phyloP scores from a whole-genome alignment of 2,888 invertebrate species.

The Zaprionus bogoriensis region DNA sequence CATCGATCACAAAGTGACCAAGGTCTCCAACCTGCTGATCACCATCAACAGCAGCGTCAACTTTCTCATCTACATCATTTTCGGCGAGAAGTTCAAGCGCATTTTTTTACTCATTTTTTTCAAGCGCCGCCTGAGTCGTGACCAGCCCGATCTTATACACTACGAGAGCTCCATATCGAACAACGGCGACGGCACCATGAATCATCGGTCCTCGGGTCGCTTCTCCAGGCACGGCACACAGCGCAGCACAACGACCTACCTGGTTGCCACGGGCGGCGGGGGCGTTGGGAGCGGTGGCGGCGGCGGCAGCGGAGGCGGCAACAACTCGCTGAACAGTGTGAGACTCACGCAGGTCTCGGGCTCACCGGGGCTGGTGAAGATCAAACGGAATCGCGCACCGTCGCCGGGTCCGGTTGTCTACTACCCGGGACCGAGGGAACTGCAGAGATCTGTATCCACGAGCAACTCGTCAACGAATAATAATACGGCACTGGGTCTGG shows the following conservation, averaged over 20 bases:
- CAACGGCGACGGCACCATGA: slow-evolving; percentile 88
- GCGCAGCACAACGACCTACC: slow-evolving; percentile 80
- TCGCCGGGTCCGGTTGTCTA: slow-evolving; percentile 83
- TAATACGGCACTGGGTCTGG: slow-evolving; percentile 79
- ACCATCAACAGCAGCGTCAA: slow-evolving; percentile 99
- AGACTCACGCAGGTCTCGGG: slow-evolving; percentile 77
- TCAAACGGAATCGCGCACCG: slow-evolving; percentile 82
- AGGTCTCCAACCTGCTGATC: slow-evolving; percentile 94
- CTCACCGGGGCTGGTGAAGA: slow-evolving; percentile 76
- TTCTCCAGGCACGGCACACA: slow-evolving; percentile 84
- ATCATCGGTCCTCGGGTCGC: slow-evolving; percentile 85
- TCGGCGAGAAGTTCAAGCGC: slow-evolving; percentile 97
- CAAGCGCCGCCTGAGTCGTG: slow-evolving; percentile 86
- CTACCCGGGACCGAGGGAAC: slow-evolving; percentile 82
- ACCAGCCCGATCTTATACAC: slow-evolving; percentile 89
- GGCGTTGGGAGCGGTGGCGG: slow-evolving; percentile 34
- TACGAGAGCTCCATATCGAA: slow-evolving; percentile 93
- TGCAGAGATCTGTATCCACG: slow-evolving; percentile 78
- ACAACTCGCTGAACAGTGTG: slow-evolving; percentile 75
- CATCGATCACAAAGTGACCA: slow-evolving; percentile 88
- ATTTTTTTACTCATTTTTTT: slow-evolving; percentile 92
- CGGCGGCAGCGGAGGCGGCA: slow-evolving; percentile 50
- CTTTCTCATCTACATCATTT: slow-evolving; percentile 98
- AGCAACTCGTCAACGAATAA: slow-evolving; percentile 74
- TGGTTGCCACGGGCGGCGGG: slow-evolving; percentile 57